Evolutionary conservation across 2,888 invertebrate genomes (phyloP).

Genomic region (Lypha dubia): DNA sequence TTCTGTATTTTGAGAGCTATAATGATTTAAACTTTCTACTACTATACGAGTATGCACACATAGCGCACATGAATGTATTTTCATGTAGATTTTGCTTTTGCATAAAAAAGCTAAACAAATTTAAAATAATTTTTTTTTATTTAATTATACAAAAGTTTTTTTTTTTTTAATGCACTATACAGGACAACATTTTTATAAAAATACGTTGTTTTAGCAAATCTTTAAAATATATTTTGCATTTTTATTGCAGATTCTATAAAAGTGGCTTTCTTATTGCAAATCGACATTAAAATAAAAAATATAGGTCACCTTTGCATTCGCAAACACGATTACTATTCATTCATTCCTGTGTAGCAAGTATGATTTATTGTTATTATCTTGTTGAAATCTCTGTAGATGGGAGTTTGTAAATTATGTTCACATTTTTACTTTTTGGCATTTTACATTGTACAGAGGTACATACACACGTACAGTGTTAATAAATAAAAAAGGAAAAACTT

Average conservation of each 20-base stretch:
- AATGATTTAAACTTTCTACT: too few species aligned
- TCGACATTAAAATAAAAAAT: constrained; percentile 14
- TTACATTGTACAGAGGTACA: constrained; percentile 5
- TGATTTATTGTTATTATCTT: constrained; percentile 57
- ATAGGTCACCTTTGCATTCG: constrained; percentile 32
- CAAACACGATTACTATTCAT: constrained; percentile 35
- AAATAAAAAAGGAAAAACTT: constrained; percentile 50
- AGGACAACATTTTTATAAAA: neutral
- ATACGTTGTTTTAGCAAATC: neutral
- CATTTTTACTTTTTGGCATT: neutral
- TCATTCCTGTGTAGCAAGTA: constrained; percentile 35
- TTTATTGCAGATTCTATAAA: neutral
- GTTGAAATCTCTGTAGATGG: constrained; percentile 40
- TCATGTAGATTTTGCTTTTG: too few species aligned
- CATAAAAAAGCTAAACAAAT: too few species aligned
- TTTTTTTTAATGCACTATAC: too few species aligned
- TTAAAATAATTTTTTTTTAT: too few species aligned
- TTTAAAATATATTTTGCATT: neutral
- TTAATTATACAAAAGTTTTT: too few species aligned
- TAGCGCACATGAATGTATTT: too few species aligned
- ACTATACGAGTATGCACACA: too few species aligned
- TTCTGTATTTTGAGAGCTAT: too few species aligned
- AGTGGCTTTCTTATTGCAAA: constrained; percentile 34
- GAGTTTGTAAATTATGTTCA: constrained; percentile 25
- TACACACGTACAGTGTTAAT: constrained; percentile 25